Base-by-base conservation (phyloP, 2,888 invertebrate species). In the Drosophila meridionalis region DNA sequence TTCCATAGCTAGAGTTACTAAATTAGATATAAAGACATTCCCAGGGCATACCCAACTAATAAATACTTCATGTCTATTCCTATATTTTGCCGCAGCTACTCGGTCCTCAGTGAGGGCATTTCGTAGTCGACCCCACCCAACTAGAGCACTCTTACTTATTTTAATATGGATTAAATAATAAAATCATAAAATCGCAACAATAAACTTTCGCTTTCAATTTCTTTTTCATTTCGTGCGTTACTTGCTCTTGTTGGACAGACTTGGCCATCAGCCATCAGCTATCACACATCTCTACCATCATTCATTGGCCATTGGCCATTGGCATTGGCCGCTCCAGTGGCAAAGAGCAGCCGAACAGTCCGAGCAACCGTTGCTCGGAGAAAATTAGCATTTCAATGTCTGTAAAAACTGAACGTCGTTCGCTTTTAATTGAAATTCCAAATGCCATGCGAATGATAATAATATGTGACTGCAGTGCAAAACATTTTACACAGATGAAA, bases 201-300 rank as follows among this genome's bases (percentile, higher is more conserved):
- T 26, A 66, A 66, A 83, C 83, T 83, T 83, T 83, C 89, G 89
- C 89, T 83, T 80, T 88, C 70, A 88, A 87, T 87, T 83, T 87
- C 83, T 69, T 75, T 69, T 73, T 69, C 47, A 32, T 64, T 56
- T 50, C 40, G 42, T 8, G 47, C 58, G 32, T 58, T 34, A 43
- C 32, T 40, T 69, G 57, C 40, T 47, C 52, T 53, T 60, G 58
- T 70, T 52, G 48, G 48, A 30, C 34, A 4, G 63, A 71, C 34
- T 75, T 66, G 78, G 73, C 77, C 73, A 77, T 42, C 34, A 42
- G 66, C 53, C 52, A 73, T 20, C 20, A 43, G 52, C 45, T 30
- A 70, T 11, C 26, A 55, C 20, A 20, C 20, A 20, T 20, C 20
- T 20, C 20, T 20, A 45, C 45, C 32, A 65, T 9, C 28, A 55